Conservation (phyloP, 2,888 invertebrate species). For the Andrena flavipes region DNA sequence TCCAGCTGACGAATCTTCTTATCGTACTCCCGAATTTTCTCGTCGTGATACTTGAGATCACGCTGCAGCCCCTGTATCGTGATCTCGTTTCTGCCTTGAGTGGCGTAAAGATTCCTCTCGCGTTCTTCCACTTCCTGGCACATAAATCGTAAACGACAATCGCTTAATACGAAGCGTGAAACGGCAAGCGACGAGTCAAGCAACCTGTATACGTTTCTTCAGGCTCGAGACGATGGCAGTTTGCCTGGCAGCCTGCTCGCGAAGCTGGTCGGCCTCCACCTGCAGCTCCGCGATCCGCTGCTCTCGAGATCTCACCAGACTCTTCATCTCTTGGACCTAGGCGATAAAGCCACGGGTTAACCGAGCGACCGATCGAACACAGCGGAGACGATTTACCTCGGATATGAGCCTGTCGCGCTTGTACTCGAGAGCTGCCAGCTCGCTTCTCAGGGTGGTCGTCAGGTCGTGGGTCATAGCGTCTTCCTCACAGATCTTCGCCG, state of each 20-base stretch:
- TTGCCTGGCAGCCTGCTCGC: constrained; percentile 93
- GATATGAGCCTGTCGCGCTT: constrained; percentile 92
- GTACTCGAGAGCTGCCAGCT: constrained; percentile 93
- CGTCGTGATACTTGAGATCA: constrained; percentile 90
- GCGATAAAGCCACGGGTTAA: constrained; percentile 58
- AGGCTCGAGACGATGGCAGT: constrained; percentile 92
- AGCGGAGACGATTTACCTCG: constrained; percentile 87
- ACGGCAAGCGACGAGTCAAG: not conserved
- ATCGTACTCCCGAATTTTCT: constrained; percentile 91
- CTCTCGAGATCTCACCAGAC: constrained; percentile 89
- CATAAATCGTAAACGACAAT: not conserved
- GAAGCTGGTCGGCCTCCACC: constrained; percentile 91
- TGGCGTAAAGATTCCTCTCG: constrained; percentile 89
- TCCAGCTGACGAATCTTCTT: constrained; percentile 91
- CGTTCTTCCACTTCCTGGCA: constrained; percentile 91
- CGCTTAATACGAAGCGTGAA: not conserved
- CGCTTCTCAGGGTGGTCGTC: constrained; percentile 92
- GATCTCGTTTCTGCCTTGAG: constrained; percentile 89
- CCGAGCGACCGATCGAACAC: not conserved
- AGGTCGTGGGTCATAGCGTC: constrained; percentile 87
- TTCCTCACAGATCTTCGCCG: constrained; percentile 81
- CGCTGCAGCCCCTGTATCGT: constrained; percentile 91
- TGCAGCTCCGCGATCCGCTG: constrained; percentile 91
- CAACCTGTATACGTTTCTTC: constrained; percentile 89
- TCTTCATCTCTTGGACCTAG: constrained; percentile 90